A percentile compares a stretch with the other conserved stretches of the same genome.
phyloP scores from a whole-genome alignment of 2,113 vertebrate species.

The Penelope pileata region DNA sequence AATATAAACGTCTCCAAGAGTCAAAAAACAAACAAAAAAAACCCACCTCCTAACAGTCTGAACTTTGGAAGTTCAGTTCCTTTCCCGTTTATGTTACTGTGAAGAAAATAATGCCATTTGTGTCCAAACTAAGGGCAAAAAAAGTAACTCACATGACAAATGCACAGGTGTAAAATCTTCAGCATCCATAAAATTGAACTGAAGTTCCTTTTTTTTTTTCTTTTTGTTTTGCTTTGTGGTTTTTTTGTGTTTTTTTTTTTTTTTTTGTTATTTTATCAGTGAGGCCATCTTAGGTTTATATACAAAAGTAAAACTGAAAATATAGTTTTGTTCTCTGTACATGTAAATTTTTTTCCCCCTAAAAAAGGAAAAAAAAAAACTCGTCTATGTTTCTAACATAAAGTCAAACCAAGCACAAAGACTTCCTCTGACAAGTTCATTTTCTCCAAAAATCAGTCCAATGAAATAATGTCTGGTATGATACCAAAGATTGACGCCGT shows the following conservation, averaged over 20 bases:
- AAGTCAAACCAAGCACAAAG: constrained; percentile 75
- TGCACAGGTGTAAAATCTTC: constrained; percentile 89
- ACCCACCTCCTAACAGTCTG: constrained; percentile 62
- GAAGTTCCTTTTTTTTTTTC: constrained; percentile 82
- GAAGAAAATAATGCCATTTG: constrained; percentile 85
- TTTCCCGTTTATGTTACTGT: constrained; percentile 47
- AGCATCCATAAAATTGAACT: constrained; percentile 91
- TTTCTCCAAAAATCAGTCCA: constrained; percentile 85
- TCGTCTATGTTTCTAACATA: constrained; percentile 76
- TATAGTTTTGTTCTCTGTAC: constrained; percentile 99
- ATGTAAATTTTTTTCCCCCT: constrained; percentile 80
- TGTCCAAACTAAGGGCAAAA: constrained; percentile 76
- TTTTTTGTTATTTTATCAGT: constrained; percentile 79
- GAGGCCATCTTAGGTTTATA: constrained; percentile 95
- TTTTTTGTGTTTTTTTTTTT: constrained; percentile 64
- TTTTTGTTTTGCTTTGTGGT: not conserved
- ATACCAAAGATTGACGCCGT: constrained; percentile 92
- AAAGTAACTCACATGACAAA: constrained; percentile 81
- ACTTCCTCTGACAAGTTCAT: constrained; percentile 68
- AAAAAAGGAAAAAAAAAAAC: constrained; percentile 76
- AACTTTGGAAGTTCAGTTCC: constrained; percentile 73
- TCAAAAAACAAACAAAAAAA: constrained; percentile 59
- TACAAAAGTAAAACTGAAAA: constrained; percentile 99
- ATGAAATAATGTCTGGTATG: constrained; percentile 95
- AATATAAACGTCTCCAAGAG: constrained; percentile 53